phyloP scores from a whole-genome alignment of 1,140 invertebrate species.

The Pogonus chalceus region DNA sequence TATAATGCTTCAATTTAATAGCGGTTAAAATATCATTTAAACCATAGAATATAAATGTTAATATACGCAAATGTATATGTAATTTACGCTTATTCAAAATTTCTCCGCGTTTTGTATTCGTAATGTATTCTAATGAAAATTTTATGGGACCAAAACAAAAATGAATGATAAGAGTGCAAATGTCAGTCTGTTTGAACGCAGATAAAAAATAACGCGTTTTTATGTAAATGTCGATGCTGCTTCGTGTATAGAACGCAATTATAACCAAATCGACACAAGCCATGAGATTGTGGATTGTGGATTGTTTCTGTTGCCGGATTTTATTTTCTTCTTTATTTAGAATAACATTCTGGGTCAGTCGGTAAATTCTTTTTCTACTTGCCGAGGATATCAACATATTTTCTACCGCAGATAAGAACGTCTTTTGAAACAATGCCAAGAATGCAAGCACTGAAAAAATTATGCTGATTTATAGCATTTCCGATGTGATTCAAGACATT shows the following conservation, averaged over 20 bases:
- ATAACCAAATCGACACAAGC: neutral
- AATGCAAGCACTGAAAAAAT: constrained; percentile 1
- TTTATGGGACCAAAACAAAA: neutral
- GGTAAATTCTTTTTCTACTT: neutral
- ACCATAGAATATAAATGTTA: too few species aligned
- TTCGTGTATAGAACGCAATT: neutral
- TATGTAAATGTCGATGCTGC: neutral
- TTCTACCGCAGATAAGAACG: neutral
- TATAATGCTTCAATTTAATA: too few species aligned
- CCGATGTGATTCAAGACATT: too few species aligned
- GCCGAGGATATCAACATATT: constrained; percentile 2
- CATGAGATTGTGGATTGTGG: neutral
- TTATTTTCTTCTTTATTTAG: neutral
- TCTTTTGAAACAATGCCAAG: constrained; percentile 4
- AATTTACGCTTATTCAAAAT: too few species aligned
- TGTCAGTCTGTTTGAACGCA: neutral
- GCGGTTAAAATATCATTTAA: too few species aligned
- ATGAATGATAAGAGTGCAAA: neutral
- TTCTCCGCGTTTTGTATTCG: neutral
- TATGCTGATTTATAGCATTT: neutral
- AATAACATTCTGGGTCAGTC: constrained; percentile 1
- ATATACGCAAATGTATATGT: too few species aligned
- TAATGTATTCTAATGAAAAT: neutral
- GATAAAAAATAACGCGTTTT: neutral
- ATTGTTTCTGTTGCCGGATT: neutral